phyloP scores from a whole-genome alignment of 2,888 invertebrate species.

The Alloplasta piceator region DNA sequence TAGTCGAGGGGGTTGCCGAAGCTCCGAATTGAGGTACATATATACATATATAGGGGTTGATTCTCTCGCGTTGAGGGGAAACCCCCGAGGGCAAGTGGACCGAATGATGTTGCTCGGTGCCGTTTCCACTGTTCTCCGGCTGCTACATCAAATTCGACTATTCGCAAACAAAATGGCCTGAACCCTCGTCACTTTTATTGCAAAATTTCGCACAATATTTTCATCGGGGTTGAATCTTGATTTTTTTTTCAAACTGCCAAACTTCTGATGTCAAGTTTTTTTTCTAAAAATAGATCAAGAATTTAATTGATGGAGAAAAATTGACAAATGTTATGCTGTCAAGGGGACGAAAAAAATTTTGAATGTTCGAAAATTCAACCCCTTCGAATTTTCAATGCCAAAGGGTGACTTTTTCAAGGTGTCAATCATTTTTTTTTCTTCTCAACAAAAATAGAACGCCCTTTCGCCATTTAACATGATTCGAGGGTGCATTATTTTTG shows the following conservation, averaged over 20 bases:
- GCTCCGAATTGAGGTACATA: constrained; percentile 60
- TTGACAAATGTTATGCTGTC: neutral
- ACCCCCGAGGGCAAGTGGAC: constrained; percentile 76
- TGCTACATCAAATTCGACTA: constrained; percentile 1
- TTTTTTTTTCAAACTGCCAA: neutral
- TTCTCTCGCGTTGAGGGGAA: constrained; percentile 69
- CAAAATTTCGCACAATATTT: neutral
- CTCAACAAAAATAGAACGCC: constrained; percentile 71
- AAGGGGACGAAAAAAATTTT: neutral
- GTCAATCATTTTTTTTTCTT: constrained; percentile 30
- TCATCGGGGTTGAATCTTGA: neutral
- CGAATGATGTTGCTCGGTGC: constrained; percentile 76
- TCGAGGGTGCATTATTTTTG: constrained; percentile 25
- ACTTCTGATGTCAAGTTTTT: neutral
- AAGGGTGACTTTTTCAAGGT: neutral
- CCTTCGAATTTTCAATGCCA: neutral
- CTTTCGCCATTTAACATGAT: constrained; percentile 37
- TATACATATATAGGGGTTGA: constrained; percentile 70
- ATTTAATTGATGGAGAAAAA: neutral
- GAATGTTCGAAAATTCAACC: constrained; percentile 5
- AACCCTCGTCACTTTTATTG: neutral
- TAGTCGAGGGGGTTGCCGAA: constrained; percentile 72
- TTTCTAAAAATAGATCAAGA: neutral
- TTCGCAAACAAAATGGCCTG: too few relatives aligned
- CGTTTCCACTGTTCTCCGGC: constrained; percentile 35